Evolutionary conservation across 2,888 invertebrate genomes (phyloP).

Genomic region (Dolomedes plantarius): DNA sequence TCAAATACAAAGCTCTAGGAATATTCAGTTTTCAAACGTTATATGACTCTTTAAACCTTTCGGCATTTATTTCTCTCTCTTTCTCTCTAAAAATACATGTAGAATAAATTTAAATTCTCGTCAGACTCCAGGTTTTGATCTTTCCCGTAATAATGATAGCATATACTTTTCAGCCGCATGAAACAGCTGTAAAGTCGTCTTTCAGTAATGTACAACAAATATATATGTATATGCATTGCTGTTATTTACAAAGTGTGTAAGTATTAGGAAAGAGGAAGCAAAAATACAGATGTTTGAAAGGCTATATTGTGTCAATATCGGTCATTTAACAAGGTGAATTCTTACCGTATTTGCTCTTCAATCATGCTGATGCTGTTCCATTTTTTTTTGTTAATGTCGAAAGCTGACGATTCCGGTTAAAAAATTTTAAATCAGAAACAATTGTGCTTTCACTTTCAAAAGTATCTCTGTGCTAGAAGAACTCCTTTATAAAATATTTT

Average conservation of each 20-base stretch:
- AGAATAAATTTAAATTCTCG: neutral
- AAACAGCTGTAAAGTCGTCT: neutral
- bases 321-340: too few relatives aligned
- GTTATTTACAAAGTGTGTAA: conserved; percentile 13
- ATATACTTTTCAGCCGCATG: neutral
- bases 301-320: neutral
- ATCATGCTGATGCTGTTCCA: too few relatives aligned
- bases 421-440: too few relatives aligned
- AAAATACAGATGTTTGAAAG: neutral
- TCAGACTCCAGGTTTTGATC: neutral
- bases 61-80: too few relatives aligned
- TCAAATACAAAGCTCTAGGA: neutral
- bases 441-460: too few relatives aligned
- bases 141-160: neutral
- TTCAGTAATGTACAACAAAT: neutral
- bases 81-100: neutral
- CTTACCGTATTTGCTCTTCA: too few relatives aligned
- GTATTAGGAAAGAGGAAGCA: neutral
- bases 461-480: too few relatives aligned
- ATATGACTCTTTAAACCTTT: neutral
- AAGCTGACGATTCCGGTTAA: too few relatives aligned
- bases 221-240: conserved; percentile 5
- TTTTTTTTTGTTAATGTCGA: too few relatives aligned
- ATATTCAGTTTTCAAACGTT: neutral
- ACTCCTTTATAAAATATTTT: too few relatives aligned